phyloP scores from a whole-genome alignment of 2,797 vertebrate species.

The Chrosomus eos region DNA sequence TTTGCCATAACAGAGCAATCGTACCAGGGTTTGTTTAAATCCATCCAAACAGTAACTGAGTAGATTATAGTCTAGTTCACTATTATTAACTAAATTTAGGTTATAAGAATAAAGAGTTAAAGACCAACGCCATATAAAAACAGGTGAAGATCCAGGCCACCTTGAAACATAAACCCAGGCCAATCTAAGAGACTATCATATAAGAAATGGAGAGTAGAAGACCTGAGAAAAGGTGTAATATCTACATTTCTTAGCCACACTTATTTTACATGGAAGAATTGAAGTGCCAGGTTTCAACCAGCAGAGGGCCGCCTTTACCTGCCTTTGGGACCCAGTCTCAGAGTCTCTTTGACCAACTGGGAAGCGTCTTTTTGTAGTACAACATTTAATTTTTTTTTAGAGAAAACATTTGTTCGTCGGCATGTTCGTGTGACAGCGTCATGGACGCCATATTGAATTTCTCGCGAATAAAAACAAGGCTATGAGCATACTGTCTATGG shows the following conservation, averaged over 20 bases:
- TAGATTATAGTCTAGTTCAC: neutral
- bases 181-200: neutral
- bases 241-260: neutral
- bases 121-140: neutral
- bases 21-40: neutral
- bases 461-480: neutral
- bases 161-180: neutral
- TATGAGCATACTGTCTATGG: too few species aligned
- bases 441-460: neutral
- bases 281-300: neutral
- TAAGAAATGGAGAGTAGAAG: neutral
- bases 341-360: neutral
- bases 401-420: neutral
- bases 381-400: neutral
- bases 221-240: neutral
- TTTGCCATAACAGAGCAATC: too few species aligned
- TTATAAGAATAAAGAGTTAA: neutral
- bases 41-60: neutral
- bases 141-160: neutral
- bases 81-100: neutral
- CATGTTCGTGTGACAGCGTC: too few species aligned
- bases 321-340: neutral
- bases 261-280: neutral
- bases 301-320: neutral
- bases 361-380: neutral